phyloP scores from a whole-genome alignment of 2,797 vertebrate genomes.

The Epinephelus coioides region DNA sequence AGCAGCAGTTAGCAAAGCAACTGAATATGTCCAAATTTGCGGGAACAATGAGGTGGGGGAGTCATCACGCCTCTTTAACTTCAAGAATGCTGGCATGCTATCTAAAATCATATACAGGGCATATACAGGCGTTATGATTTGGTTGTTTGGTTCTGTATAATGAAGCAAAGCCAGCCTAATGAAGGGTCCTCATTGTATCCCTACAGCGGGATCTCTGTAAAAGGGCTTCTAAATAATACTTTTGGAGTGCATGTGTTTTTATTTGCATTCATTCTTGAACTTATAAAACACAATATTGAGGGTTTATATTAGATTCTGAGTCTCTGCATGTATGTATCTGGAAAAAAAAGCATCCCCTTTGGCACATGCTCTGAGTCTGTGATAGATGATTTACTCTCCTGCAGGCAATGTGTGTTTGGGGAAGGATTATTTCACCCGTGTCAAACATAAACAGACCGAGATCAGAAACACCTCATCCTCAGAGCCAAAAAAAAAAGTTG shows the following conservation, averaged over 20 bases:
- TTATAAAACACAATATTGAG: background rate
- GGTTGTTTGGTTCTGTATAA: no score
- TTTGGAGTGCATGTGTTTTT: background rate
- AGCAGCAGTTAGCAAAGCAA: no score
- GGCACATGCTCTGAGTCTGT: background rate
- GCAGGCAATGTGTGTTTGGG: constrained; percentile 54
- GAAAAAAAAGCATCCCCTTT: background rate
- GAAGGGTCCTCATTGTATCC: no score
- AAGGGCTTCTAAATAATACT: no score
- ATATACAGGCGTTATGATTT: no score
- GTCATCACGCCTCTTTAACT: no score
- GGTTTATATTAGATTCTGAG: background rate
- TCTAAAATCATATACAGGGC: no score
- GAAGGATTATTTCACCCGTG: constrained; percentile 30
- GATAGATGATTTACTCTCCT: constrained; percentile 34
- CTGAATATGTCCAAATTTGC: no score
- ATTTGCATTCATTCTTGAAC: background rate
- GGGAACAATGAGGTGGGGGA: no score
- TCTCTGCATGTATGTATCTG: background rate
- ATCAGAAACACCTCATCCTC: constrained; percentile 48
- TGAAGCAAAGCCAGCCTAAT: no score
- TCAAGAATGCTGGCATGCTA: no score
- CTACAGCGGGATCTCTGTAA: no score
- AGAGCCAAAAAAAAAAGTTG: constrained; percentile 3
- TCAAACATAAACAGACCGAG: constrained; percentile 53